These are phyloP conservation scores for Paracyclopina nana DNA, from an alignment of 1,140 invertebrate genomes.

Conservation along the genomic window DNA sequence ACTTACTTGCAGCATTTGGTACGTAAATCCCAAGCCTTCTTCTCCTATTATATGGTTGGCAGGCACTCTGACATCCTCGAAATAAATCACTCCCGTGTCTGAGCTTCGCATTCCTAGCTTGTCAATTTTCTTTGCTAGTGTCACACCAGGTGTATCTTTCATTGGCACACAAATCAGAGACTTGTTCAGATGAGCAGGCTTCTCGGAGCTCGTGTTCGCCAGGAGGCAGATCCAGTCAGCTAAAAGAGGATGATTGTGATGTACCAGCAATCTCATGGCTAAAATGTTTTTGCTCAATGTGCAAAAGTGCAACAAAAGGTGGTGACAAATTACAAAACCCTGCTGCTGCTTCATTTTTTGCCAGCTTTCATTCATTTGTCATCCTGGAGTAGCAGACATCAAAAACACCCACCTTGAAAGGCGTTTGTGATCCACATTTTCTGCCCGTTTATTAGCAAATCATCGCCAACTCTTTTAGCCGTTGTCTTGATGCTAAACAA, in stretches of 20 bases:
- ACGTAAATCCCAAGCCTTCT: constrained; percentile 36
- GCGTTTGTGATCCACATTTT: constrained; percentile 39
- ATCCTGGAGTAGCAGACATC: no score
- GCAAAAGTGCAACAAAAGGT: no score
- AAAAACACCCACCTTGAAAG: constrained; percentile 27
- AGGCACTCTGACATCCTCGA: constrained; percentile 37
- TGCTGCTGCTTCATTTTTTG: no score
- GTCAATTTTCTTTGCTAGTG: constrained; percentile 28
- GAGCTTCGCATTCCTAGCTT: constrained; percentile 36
- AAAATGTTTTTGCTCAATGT: no score
- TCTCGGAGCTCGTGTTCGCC: constrained; percentile 28
- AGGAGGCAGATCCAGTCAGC: constrained; percentile 41
- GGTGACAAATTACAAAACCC: no score
- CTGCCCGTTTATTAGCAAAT: constrained; percentile 34
- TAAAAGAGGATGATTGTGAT: constrained; percentile 24
- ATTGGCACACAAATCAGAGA: constrained; percentile 39
- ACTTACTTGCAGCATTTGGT: constrained; percentile 41
- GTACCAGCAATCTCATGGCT: no score
- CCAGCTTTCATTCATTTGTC: no score
- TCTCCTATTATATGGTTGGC: constrained; percentile 36
- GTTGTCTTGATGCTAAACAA: constrained; percentile 28
- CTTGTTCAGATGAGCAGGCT: constrained; percentile 31
- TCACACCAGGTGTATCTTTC: constrained; percentile 27
- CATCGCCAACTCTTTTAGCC: constrained; percentile 28
- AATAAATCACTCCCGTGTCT: constrained; percentile 38